Percentiles rank a stretch among this genome's conserved stretches.
phyloP scores from a whole-genome alignment of 2,888 invertebrate genomes.

The Nasonia oneida region DNA sequence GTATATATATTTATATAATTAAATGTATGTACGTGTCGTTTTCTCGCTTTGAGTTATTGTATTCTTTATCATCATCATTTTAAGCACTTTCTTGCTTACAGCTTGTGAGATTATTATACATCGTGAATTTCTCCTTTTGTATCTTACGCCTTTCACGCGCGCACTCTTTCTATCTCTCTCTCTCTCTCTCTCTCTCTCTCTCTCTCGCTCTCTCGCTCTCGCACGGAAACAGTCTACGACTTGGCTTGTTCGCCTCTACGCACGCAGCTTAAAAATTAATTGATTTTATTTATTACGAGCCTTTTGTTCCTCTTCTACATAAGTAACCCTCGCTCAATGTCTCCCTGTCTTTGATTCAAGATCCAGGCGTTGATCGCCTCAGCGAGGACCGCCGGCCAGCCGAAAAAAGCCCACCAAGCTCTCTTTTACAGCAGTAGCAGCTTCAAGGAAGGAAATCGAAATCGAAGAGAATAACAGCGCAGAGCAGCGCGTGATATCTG shows the following conservation, averaged over 20 bases:
- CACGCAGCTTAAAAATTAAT: constrained; percentile 30
- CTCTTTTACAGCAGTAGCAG: not conserved
- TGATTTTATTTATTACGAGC: constrained; percentile 27
- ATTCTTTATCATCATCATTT: constrained; percentile 25
- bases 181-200: not conserved
- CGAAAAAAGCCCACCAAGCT: not conserved
- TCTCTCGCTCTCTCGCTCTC: not conserved
- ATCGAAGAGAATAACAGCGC: not conserved
- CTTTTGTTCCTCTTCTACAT: constrained; percentile 1
- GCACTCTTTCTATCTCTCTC: not conserved
- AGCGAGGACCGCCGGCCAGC: not conserved
- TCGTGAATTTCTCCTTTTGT: constrained; percentile 35
- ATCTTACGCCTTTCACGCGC: constrained; percentile 35
- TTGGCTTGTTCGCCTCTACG: not conserved
- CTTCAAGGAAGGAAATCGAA: not conserved
- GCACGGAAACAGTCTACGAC: constrained; percentile 8
- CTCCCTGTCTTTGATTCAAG: not conserved
- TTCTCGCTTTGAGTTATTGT: constrained; percentile 53
- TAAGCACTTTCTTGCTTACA: constrained; percentile 60
- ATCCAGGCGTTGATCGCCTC: not conserved
- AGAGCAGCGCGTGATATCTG: not conserved
- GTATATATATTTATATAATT: constrained; percentile 62
- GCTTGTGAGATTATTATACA: constrained; percentile 51
- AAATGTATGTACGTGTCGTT: constrained; percentile 57
- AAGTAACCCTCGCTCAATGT: not conserved